Evolutionary conservation across 2,888 invertebrate species (phyloP).

Genomic region (Mythimna loreyi): DNA sequence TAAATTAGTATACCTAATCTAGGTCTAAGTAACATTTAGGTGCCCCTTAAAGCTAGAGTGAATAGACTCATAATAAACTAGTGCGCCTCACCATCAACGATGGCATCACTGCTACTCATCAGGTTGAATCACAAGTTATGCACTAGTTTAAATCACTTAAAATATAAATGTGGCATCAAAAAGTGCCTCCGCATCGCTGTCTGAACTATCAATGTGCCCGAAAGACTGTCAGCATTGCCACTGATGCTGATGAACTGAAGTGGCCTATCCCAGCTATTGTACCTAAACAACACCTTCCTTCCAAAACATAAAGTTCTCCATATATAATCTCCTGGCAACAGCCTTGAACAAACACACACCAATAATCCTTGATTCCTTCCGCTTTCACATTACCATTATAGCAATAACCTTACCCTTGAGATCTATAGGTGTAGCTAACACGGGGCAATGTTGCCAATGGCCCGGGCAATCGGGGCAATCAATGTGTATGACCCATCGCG

Average conservation of each 20-base stretch:
- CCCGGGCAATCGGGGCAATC: constrained; percentile 54
- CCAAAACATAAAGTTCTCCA: background rate
- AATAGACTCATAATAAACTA: too few species aligned
- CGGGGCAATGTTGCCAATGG: constrained; percentile 27
- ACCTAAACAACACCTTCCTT: background rate
- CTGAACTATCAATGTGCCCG: too few species aligned
- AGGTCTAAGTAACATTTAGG: too few species aligned
- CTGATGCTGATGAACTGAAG: background rate
- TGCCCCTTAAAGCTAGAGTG: too few species aligned
- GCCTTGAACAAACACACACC: constrained; percentile 32
- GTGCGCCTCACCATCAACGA: too few species aligned
- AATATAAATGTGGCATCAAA: too few species aligned
- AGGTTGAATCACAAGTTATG: too few species aligned
- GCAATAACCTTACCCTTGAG: constrained; percentile 63
- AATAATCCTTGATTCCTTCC: constrained; percentile 32
- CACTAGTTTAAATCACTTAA: too few species aligned
- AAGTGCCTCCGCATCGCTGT: too few species aligned
- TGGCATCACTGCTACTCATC: too few species aligned
- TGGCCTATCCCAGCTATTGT: background rate
- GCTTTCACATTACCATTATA: constrained; percentile 34
- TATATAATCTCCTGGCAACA: background rate
- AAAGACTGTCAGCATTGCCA: too few species aligned
- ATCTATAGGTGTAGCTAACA: constrained; percentile 32
- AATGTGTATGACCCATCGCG: constrained; percentile 72
- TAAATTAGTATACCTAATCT: too few species aligned